Evolutionary conservation across 1,140 invertebrate species (phyloP), one percentile per base, ranked within the genome.

Genomic region (Aphidius gifuensis): DNA sequence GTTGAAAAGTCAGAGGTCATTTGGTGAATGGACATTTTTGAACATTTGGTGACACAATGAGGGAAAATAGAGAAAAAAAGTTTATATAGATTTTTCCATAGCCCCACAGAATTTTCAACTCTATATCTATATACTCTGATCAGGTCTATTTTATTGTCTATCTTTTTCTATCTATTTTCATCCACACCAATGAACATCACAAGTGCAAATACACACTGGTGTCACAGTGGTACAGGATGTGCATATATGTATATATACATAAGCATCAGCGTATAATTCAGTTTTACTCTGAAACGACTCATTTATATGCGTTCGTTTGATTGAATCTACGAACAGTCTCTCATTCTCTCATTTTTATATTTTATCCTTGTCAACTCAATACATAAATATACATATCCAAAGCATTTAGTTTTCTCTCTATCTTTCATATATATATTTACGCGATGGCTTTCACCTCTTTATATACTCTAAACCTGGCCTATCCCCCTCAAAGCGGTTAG

Each of bases 291-390:
- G 72, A 75, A 76, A 76, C 73, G 74, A 76, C 74, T 76, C 74
- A 76, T 76, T 76, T 75, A 76, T 75, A 76, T 76, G 73, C 74
- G 73, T 76, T 75, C 73, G 74, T 75, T 76, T 75, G 74, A 76
- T 76, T 76, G 74, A 75, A 76, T 76, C 74, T 75, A 66, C 68
- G 66, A 65, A 65, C 66, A 62, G 64, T 62, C 66, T 43, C 54
- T 61, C 54, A 8, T 4, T 60, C 43, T 4, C 16, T 21, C 48
- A 16, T 9, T n/a, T 49, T 49, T 16, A 16, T n/a, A 32, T 51
- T 51, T 32, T 51, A 51, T 60, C 58, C 48, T 60, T 49, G 48
- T 60, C 48, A 47, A 51, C 49, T 60, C 58, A 60, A 60, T 60
- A 51, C 46, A 16, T 21, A 16, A 21, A 43, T 23, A n/a, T 55